Percentiles rank a stretch among this genome's conserved stretches.
phyloP scores from a whole-genome alignment of 1,140 invertebrate genomes.

The Bombus sylvicola region DNA sequence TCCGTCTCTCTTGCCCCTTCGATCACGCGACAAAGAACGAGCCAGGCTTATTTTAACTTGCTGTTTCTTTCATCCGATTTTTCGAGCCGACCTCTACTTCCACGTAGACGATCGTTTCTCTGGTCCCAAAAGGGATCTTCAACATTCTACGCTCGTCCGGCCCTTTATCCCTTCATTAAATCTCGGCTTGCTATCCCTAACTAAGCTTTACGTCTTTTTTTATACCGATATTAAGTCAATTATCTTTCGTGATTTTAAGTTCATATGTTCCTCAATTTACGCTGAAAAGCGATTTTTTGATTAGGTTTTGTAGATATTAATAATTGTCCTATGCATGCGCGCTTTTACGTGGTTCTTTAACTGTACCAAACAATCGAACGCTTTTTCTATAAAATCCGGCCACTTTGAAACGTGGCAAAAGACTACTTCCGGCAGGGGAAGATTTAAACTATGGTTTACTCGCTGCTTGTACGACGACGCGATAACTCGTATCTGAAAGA shows the following conservation, averaged over 20 bases:
- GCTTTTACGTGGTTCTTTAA: too few species aligned
- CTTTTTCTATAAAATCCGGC: not conserved
- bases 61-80: constrained; percentile 43
- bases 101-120: not conserved
- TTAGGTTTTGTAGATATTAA: not conserved
- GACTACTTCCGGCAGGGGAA: constrained; percentile 42
- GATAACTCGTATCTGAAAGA: constrained; percentile 57
- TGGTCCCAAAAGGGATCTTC: constrained; percentile 7
- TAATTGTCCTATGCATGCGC: not conserved
- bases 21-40: not conserved
- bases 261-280: not conserved
- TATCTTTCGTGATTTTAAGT: not conserved
- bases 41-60: constrained; percentile 45
- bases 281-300: not conserved
- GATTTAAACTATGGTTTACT: constrained; percentile 40
- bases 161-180: constrained; percentile 47
- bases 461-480: constrained; percentile 28
- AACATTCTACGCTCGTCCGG: not conserved
- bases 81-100: constrained; percentile 26
- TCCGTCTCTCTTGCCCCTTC: not conserved
- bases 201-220: constrained; percentile 4
- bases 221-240: not conserved
- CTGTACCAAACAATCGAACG: not conserved
- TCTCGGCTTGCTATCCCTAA: constrained; percentile 10
- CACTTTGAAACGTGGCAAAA: constrained; percentile 7